phyloP scores from a whole-genome alignment of 92 coral and sea anemone species.

The Phenganax subtilis region DNA sequence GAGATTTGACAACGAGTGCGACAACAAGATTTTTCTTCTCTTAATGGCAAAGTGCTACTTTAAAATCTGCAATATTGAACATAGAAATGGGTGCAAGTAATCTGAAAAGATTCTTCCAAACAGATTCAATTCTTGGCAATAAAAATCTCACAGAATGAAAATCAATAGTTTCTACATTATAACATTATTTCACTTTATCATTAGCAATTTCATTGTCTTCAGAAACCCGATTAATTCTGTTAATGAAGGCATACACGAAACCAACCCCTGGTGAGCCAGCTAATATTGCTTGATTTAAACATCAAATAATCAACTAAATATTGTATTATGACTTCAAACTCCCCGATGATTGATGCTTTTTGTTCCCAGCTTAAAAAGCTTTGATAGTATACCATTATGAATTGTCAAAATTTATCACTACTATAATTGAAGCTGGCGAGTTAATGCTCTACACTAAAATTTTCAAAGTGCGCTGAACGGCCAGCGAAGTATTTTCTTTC shows the following conservation, averaged over 20 bases:
- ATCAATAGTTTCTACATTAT: no score
- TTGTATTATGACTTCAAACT: background rate
- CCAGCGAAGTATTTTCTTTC: no score
- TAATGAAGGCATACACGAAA: constrained; percentile 9
- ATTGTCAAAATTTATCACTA: constrained; percentile 4
- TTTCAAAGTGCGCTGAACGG: background rate
- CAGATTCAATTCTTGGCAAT: no score
- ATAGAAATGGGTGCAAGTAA: no score
- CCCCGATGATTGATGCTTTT: background rate
- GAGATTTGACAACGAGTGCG: background rate
- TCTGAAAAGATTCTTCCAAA: no score
- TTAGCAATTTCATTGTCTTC: background rate
- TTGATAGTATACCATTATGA: background rate
- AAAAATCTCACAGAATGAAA: no score
- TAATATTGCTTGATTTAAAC: background rate
- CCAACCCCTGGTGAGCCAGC: background rate
- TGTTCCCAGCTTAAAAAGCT: background rate
- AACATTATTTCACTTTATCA: background rate
- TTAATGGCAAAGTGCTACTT: no score
- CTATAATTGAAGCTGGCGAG: background rate
- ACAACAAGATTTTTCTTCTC: no score
- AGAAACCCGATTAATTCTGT: background rate
- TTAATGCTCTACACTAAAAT: background rate
- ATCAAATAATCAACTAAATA: background rate
- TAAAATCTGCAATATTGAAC: no score